Base-by-base conservation (phyloP, 1,140 invertebrate genomes). In the Micrasema longulum region DNA sequence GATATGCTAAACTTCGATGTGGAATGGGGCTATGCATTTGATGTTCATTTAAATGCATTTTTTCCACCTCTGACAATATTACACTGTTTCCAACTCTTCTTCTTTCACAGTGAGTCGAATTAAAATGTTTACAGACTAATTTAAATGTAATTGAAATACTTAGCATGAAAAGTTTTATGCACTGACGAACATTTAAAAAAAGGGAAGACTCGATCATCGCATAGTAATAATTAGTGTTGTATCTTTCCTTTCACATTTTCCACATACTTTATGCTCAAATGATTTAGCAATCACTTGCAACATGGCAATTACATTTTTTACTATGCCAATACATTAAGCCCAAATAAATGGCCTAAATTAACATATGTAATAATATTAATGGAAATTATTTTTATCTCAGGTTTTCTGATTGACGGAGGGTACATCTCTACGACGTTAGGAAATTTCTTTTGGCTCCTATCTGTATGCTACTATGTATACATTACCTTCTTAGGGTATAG, bases 1-100 rank as follows among this genome's bases (percentile, higher is more conserved):
- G 90, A 93, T 79, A 81, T 74, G 16, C 75, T 79, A 23, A 89
- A 88, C 35, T 88, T 91, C 43, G 94, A 96, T 83, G 96, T 99
- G 57, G 98, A 99, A 83, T 99, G 98, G 98, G 98, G 94, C 1
- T 99, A 98, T 85, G 92, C 95, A 26, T 99, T 99, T 85, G 98
- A 99, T 84, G 95, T 99, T 43, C 98, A 99, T 86, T 88, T 99
- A 69, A 99, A 99, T 87, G 97, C 98, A 6, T 97, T 97, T 83
- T 98, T 99, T 84, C 97, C 98, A 63, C 90, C 97, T 2, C 87
- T 99, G 20, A 92, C 98, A 69, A 91, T 99, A 76, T 87, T 99
- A 36, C 97, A 99, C 83, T 92, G 97, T 76, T 89, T 98, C 77
- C 94, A 97, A 82, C 86, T 98, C 45, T 89, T 97, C 77, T 91